Base-by-base conservation (phyloP, 2,888 invertebrate species). In the Eulithis testata region DNA sequence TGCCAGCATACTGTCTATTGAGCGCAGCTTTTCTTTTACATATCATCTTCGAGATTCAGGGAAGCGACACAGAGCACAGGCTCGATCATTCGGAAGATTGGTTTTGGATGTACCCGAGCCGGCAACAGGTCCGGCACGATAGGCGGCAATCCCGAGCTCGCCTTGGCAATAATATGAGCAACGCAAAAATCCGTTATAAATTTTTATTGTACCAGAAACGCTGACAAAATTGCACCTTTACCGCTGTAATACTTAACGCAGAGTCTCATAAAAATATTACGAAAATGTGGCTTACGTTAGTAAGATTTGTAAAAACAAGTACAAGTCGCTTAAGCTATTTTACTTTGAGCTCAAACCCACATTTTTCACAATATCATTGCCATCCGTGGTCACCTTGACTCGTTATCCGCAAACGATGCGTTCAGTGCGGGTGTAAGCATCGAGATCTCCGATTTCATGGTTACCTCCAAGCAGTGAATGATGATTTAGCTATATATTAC, bases 1-100 rank as follows among this genome's bases (percentile, higher is more conserved):
- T 44, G 43, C n/a, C 45, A 11, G 36, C 14, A 3, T n/a, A n/a
- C n/a, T 0, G 40, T 36, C 36, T 37, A 37, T 37, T 37, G 8
- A 52, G 36, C 40, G 14, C 12, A 7, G 27, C 21, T 57, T 57
- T 36, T 51, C 49, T 59, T 52, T 54, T 27, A 50, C 40, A n/a
- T 58, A 60, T 53, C 45, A 47, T 56, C 60, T 65, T 45, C 36
- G 49, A 52, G 55, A 11, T 60, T 44, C 37, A 27, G 52, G 40
- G 53, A 66, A 70, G 65, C 66, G 66, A 66, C 56, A 63, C 52
- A 60, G 52, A 63, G 37, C 53, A 47, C 63, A 59, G 78, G 71
- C 75, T 60, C 83, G 80, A 80, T 84, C 78, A 80, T 78, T 80
- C 87, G 87, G 86, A 85, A 82, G 85, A 87, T 77, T 87, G 86